Evolutionary conservation across 1,140 invertebrate species (phyloP).

Genomic region (Camponotus pennsylvanicus): DNA sequence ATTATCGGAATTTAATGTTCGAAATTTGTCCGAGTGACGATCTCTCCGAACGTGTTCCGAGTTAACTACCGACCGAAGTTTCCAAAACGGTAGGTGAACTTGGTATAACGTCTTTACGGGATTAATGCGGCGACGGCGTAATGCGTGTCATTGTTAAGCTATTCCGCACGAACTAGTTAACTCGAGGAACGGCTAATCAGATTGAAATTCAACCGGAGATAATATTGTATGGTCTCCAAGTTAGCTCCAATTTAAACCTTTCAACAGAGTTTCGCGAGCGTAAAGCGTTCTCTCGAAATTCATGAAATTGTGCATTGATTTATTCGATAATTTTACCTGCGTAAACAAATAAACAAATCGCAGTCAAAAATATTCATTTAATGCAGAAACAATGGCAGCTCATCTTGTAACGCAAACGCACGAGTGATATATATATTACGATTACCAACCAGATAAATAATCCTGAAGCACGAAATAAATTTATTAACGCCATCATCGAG

Average conservation of each 20-base stretch:
- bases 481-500: background rate
- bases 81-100: constrained; percentile 48
- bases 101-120: constrained; percentile 58
- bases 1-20: constrained; percentile 18
- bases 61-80: constrained; percentile 43
- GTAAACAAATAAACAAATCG: background rate
- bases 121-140: constrained; percentile 54
- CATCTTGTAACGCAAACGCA: background rate
- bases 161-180: constrained; percentile 54
- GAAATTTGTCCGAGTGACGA: constrained; percentile 9
- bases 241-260: constrained; percentile 51
- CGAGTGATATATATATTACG: background rate
- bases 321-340: background rate
- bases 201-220: constrained; percentile 63
- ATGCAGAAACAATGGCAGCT: background rate
- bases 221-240: constrained; percentile 49
- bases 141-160: constrained; percentile 61
- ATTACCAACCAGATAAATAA: background rate
- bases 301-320: background rate
- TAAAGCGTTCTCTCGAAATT: background rate
- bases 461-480: background rate
- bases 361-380: background rate
- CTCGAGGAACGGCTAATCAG: constrained; percentile 48
- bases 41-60: constrained; percentile 18
- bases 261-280: constrained; percentile 12